Base-by-base conservation (phyloP, 2,888 invertebrate species). In the Margaritifera margaritifera region DNA sequence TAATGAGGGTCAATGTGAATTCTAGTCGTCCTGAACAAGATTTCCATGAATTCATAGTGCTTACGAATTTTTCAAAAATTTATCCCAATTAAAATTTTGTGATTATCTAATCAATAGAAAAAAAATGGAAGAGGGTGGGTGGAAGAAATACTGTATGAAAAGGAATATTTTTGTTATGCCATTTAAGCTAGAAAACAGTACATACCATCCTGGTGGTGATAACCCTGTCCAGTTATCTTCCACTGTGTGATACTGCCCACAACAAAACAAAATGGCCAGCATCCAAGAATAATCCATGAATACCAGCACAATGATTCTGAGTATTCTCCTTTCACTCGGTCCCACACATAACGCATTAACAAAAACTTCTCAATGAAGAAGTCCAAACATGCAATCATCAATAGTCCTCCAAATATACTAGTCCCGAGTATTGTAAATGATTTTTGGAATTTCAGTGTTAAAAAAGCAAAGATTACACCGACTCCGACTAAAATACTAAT, bases 371-470 rank as follows among this genome's bases (percentile, higher is more conserved):
- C 94, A 70, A 94, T 92, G 89, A 94, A 94, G 88, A 94, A 95
- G 90, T 95, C 95, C 68, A 94, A 91, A 4, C 93, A 92, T 20
- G 92, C 92, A 18, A 94, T 92, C 78, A 94, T 92, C 68, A 94
- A 92, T 11, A 94, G 94, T 25, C 94, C 94, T 31, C 95, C 95
- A 80, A 94, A 94, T n/a, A 94, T 91, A 78, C 93, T 92, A 20
- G 94, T 94, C 53, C 94, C 94, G 69, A 94, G 90, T 82, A 95
- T 93, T 56, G 94, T 94, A 77, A 94, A 73, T 24, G 92, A 93
- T 92, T 94, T 94, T 87, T 94, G 94, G 92, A 94, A 94, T 87
- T 93, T 94, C 69, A 95, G 91, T 84, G 93, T 94, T 83, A 94
- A 89, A 74, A 94, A 92, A 27, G 94, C 94, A 86, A 93, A 93